Evolutionary conservation across 2,113 vertebrate species (phyloP).

Genomic region (Melanostigma gelatinosum): DNA sequence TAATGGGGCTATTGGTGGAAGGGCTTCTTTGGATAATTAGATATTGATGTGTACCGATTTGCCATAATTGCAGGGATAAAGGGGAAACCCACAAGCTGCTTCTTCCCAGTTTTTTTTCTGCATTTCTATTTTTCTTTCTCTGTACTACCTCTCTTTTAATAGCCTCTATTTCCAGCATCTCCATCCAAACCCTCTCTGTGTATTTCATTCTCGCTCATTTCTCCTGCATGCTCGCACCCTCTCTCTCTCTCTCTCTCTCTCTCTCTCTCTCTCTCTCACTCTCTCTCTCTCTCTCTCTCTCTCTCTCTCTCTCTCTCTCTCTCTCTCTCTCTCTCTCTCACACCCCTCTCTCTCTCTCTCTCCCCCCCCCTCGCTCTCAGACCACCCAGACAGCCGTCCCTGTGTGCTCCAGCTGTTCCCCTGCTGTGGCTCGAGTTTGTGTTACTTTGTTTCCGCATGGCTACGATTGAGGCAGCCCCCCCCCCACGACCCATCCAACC

Average conservation of each 20-base stretch:
- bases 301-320: too few species aligned
- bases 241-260: conserved; percentile 45
- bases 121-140: conserved; percentile 21
- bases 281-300: conserved; percentile 28
- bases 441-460: conserved; percentile 85
- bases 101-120: background rate
- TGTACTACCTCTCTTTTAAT: conserved; percentile 11
- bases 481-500: conserved; percentile 49
- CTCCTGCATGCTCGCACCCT: conserved; percentile 56
- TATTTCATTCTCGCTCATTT: conserved; percentile 61
- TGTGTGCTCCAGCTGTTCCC: conserved; percentile 83
- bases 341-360: too few species aligned
- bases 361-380: conserved; percentile 44
- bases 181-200: conserved; percentile 26
- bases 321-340: too few species aligned
- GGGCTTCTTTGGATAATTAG: conserved; percentile 67
- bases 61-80: conserved; percentile 64
- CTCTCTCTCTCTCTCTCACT: conserved; percentile 39
- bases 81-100: conserved; percentile 44
- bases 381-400: conserved; percentile 83
- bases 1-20: conserved; percentile 43
- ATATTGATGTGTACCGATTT: conserved; percentile 69
- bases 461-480: conserved; percentile 70
- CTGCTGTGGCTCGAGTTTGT: conserved; percentile 80
- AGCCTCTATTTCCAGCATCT: conserved; percentile 51